Evolutionary conservation across 2,113 vertebrate species (phyloP).

Genomic region (Protobothrops flavoviridis): DNA sequence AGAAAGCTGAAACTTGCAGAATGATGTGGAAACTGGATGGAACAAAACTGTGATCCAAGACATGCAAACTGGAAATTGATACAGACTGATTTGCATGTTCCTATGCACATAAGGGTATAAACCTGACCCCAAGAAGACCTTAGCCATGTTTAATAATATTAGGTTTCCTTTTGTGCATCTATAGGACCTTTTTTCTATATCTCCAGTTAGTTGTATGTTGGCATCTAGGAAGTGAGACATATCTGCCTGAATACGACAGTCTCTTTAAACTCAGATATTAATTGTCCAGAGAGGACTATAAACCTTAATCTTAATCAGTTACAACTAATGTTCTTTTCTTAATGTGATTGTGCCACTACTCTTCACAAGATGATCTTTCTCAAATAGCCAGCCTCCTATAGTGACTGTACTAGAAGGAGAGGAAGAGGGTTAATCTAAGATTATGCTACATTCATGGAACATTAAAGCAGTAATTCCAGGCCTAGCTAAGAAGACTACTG

Average conservation of each 20-base stretch:
- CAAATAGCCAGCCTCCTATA: neutral
- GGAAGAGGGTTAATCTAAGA: neutral
- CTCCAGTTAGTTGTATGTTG: neutral
- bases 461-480: neutral
- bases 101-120: neutral
- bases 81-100: neutral
- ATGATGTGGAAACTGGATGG: neutral
- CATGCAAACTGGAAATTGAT: neutral
- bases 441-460: neutral
- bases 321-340: neutral
- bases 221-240: neutral
- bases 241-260: neutral
- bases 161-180: neutral
- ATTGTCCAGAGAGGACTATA: neutral
- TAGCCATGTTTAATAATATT: neutral
- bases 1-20: neutral
- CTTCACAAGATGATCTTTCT: neutral
- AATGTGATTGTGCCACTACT: neutral
- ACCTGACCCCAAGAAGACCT: neutral
- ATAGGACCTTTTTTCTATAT: neutral
- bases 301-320: neutral
- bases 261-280: neutral
- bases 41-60: neutral
- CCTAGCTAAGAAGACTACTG: neutral
- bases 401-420: neutral